Conservation (phyloP, 2,888 invertebrate genomes). For the Tiliacea aurago region DNA sequence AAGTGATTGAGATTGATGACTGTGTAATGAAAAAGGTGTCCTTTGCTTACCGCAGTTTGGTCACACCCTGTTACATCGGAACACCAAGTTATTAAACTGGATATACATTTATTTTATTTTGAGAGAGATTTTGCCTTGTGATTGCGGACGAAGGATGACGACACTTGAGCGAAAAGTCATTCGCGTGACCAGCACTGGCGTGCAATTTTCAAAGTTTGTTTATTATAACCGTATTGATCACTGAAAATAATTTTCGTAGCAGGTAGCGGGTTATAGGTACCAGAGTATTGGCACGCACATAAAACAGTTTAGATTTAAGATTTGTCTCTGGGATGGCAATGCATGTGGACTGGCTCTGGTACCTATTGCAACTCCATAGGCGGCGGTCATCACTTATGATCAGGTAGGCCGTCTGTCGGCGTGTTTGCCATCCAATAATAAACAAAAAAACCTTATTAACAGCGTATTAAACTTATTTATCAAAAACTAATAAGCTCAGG, state of each 20-base stretch:
- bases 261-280: background rate
- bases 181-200: background rate
- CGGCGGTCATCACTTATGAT: background rate
- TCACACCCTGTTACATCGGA: conserved; percentile 27
- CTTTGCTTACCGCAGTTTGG: background rate
- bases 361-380: background rate
- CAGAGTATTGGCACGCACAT: background rate
- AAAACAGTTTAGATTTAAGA: background rate
- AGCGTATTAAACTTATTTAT: too few relatives aligned
- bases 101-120: too few relatives aligned
- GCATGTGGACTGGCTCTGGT: background rate
- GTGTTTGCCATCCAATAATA: background rate
- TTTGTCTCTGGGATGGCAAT: background rate
- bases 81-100: background rate
- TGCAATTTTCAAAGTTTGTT: background rate
- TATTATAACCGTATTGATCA: too few relatives aligned
- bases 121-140: background rate
- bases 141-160: background rate
- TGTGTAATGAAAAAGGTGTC: conserved; percentile 5
- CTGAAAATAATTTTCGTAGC: too few relatives aligned
- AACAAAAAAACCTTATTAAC: background rate
- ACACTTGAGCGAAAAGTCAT: background rate
- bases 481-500: too few relatives aligned
- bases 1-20: conserved; percentile 3
- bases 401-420: background rate